phyloP scores from a whole-genome alignment of 92 coral and sea anemone species.

The Pocillopora grandis region DNA sequence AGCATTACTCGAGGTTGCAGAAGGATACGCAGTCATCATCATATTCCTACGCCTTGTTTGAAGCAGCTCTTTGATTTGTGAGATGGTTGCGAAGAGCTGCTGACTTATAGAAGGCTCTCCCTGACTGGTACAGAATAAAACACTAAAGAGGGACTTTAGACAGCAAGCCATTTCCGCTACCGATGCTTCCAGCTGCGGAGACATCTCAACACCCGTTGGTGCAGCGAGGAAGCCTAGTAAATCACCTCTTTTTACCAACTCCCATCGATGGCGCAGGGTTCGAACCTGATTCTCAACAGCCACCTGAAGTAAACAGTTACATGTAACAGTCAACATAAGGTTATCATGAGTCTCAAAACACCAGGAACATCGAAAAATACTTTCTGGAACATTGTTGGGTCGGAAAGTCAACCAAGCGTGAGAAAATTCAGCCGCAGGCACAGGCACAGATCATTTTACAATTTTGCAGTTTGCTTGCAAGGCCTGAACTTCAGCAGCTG shows the following conservation, averaged over 20 bases:
- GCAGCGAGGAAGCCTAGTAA: conserved; percentile 55
- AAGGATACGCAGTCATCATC: conserved; percentile 98
- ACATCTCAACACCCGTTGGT: conserved; percentile 48
- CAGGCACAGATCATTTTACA: no score
- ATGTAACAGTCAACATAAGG: not conserved
- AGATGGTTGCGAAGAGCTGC: conserved; percentile 63
- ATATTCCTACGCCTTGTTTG: conserved; percentile 84
- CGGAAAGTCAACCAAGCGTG: no score
- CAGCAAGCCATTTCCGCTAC: conserved; percentile 73
- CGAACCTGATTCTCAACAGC: conserved; percentile 78
- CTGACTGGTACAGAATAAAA: conserved; percentile 72
- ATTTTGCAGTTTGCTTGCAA: no score
- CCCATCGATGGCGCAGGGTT: conserved; percentile 87
- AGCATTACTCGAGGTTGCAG: conserved; percentile 10
- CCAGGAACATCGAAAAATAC: no score
- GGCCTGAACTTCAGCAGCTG: no score
- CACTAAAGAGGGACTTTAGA: conserved; percentile 78
- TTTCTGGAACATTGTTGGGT: no score
- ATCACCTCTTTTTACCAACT: conserved; percentile 78
- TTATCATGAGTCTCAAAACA: not conserved
- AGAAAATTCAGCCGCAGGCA: no score
- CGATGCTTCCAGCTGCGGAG: conserved; percentile 85
- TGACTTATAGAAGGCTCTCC: conserved; percentile 48
- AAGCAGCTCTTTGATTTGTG: conserved; percentile 82
- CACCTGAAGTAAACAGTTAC: conserved; percentile 41